Evolutionary conservation across 1,140 invertebrate species (phyloP), one percentile per base, ranked within the genome.

Genomic region (Pseudomyrmex gracilis): DNA sequence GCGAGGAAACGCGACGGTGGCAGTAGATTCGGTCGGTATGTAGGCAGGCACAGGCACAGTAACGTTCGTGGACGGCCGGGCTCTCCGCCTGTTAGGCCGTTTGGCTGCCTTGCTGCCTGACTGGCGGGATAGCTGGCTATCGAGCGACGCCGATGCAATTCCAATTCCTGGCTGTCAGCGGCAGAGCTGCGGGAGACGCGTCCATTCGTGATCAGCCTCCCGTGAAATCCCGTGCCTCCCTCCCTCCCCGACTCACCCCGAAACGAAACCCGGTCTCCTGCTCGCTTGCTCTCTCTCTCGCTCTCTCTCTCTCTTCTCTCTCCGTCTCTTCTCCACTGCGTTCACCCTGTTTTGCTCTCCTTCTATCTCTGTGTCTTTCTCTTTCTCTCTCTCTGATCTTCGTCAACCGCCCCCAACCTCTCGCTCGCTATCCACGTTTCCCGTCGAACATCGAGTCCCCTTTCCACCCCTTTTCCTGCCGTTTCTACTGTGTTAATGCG

Each of bases 151-250:
- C 93, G 93, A 94, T 94, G 93, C 94, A 94, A 94, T 94, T 94
- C 93, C 94, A 94, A 94, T 94, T 94, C 94, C 93, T 94, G 92
- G 93, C 94, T 94, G 94, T 94, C 94, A 94, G 93, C 93, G 92
- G 93, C 94, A 94, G 94, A 93, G 90, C 93, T 92, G 91, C 92
- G 93, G 92, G 93, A 94, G 93, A 94, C 93, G 93, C 93, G 93
- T 94, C 94, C 93, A 94, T 94, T 94, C 93, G 93, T 93, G 92
- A 92, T 89, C 92, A 92, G 92, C 92, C 92, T 94, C 77, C 92
- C 93, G 93, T 94, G 91, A 94, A 94, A 94, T 94, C 93, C 92
- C 86, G 90, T 93, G 90, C 92, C 92, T 91, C 92, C 90, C 86
- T 17, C 85, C 17, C 34, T 71, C 78, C 61, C 20, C 74, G 84